A percentile compares a stretch with the other conserved stretches of the same genome.
Evolutionary conservation across 2,113 vertebrate genomes (phyloP).

Genomic region (Seriola rivoliana): DNA sequence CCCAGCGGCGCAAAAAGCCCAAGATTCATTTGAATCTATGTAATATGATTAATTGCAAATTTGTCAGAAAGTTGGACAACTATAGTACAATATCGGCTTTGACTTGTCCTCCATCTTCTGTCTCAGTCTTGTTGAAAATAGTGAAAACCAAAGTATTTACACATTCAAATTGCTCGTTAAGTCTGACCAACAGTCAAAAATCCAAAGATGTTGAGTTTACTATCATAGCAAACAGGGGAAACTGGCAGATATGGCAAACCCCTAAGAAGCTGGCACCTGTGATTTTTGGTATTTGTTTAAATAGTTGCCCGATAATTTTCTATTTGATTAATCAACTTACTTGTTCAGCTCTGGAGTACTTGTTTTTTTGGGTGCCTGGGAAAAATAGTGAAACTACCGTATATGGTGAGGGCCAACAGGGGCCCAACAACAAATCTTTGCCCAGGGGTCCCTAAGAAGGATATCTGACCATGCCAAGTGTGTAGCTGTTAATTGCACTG

Average conservation of each 20-base stretch:
- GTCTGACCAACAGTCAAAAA: no score
- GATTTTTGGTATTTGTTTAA: no score
- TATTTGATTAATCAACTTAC: not conserved
- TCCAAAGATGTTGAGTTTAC: not conserved
- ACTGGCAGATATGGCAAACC: no score
- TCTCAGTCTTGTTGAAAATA: no score
- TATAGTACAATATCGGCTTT: not conserved
- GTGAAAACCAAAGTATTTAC: no score
- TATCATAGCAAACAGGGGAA: no score
- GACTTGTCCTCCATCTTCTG: not conserved
- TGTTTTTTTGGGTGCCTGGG: not conserved
- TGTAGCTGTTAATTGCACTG: not conserved
- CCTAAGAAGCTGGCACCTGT: no score
- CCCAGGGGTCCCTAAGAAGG: not conserved
- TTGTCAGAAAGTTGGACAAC: not conserved
- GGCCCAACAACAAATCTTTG: no score
- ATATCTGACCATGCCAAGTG: not conserved
- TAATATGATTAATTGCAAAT: not conserved
- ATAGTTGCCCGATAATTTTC: no score
- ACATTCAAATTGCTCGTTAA: no score
- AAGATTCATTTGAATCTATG: not conserved
- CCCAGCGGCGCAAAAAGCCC: not conserved
- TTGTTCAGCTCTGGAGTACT: not conserved
- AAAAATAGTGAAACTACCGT: not conserved
- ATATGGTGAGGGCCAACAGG: no score